phyloP scores from a whole-genome alignment of 2,113 vertebrate genomes.

The Equus przewalskii region DNA sequence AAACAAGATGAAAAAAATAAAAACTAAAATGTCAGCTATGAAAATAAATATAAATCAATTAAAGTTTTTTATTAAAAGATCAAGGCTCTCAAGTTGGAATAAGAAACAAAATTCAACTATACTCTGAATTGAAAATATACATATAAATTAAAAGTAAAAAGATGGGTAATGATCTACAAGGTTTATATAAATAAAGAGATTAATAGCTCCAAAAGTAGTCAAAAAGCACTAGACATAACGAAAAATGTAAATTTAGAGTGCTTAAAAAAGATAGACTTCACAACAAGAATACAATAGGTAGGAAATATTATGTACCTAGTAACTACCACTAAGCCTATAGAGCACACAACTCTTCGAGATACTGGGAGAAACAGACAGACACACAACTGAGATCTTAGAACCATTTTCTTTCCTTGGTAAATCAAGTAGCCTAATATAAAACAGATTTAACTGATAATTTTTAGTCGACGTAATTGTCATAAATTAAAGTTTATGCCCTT shows the following conservation, averaged over 20 bases:
- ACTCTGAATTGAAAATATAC: neutral
- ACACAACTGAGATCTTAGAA: neutral
- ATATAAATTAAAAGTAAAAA: constrained; percentile 14
- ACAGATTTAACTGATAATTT: neutral
- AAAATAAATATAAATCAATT: constrained; percentile 63
- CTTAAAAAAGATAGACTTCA: neutral
- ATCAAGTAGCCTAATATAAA: constrained; percentile 10
- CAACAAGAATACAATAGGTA: neutral
- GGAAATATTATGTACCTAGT: neutral
- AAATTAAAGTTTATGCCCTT: constrained; percentile 4
- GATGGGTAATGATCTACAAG: neutral
- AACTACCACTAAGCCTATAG: neutral
- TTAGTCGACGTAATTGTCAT: neutral
- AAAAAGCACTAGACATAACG: neutral
- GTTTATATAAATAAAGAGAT: neutral
- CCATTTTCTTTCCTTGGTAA: constrained; percentile 34
- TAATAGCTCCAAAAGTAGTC: neutral
- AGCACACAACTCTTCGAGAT: neutral
- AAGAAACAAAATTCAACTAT: constrained; percentile 26
- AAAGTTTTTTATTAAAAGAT: constrained; percentile 56
- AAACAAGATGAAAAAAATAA: neutral
- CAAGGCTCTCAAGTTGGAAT: neutral
- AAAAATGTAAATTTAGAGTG: neutral
- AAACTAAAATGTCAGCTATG: neutral
- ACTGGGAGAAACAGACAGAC: neutral